phyloP scores from a whole-genome alignment of 2,888 invertebrate species.

The Drosophila engyochracea region DNA sequence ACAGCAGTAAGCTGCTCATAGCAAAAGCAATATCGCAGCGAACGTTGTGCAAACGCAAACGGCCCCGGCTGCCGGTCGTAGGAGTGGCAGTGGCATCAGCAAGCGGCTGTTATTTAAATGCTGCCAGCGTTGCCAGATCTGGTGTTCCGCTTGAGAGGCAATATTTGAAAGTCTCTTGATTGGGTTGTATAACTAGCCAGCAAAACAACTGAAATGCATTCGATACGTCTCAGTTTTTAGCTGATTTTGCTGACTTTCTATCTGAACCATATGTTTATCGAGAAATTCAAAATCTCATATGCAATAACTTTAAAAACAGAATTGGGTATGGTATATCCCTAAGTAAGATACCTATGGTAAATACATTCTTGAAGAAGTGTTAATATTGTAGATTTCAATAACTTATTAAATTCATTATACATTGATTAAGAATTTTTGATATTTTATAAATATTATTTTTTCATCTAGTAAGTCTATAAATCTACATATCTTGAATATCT shows the following conservation, averaged over 20 bases:
- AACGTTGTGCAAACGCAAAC: constrained; percentile 72
- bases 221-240: constrained; percentile 18
- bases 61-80: constrained; percentile 59
- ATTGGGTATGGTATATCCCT: neutral
- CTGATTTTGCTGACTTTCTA: constrained; percentile 22
- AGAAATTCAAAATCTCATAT: neutral
- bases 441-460: neutral
- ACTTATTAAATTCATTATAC: neutral
- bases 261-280: neutral
- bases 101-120: constrained; percentile 66
- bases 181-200: constrained; percentile 41
- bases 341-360: too few relatives aligned
- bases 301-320: neutral
- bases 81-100: constrained; percentile 63
- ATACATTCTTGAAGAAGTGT: neutral
- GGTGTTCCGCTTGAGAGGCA: constrained; percentile 16
- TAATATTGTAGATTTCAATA: neutral
- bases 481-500: neutral
- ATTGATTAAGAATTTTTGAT: neutral
- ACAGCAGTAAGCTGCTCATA: constrained; percentile 29
- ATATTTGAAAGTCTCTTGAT: constrained; percentile 54
- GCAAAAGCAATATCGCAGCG: constrained; percentile 60
- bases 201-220: constrained; percentile 29
- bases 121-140: constrained; percentile 57
- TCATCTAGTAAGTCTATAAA: neutral